Base-by-base conservation (phyloP, 2,888 invertebrate genomes). In the Calliscelio sp. region DNA sequence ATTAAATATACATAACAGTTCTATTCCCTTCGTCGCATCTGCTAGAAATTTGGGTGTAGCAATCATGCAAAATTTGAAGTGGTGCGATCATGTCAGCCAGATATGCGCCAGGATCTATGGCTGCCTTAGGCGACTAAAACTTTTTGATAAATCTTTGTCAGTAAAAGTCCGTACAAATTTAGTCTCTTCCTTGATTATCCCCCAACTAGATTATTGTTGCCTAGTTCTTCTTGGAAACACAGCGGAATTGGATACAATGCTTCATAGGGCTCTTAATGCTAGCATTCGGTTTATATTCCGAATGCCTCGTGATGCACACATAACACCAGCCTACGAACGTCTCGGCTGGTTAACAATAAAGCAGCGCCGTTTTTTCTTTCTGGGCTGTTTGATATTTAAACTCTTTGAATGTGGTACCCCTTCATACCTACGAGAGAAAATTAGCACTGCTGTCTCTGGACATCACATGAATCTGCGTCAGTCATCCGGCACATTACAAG, bases 241-340 rank as follows among this genome's bases (percentile, higher is more conserved):
- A 5, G 32, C 14, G 1, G 20, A 49, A 11, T 8, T 41, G 2
- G 46, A 44, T 14, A 2, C 3, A 3, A 0, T 32, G 10, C 14
- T 65, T 2, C 65, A 65, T 1, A 28, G 28, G 18, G 65, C 46
- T 25, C 38, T 65, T 6, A 66, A 66, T 8, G 25, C 65, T 2
- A 28, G 32, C 16, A 32, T 66, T 3, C 49, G 65, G 14, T 66
- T 66, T 18, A 66, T 51, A 20, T 66, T 66, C 14, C 22, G 16
- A 32, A 5, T 49, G 10, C 65, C 32, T 14, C 14, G 49, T 18
- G 28, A 10, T 20, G 49, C 44, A 18, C 65, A 49, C 18, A 20
- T 65, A 1, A 18, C 49, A 5, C 65, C 65, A 16, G 46, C 16
- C 22, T 49, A 4, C 11, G 3, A 49, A 4, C n/a, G 10, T 2